phyloP scores from a whole-genome alignment of 2,888 invertebrate genomes.

The Drosophila fulvimacula region DNA sequence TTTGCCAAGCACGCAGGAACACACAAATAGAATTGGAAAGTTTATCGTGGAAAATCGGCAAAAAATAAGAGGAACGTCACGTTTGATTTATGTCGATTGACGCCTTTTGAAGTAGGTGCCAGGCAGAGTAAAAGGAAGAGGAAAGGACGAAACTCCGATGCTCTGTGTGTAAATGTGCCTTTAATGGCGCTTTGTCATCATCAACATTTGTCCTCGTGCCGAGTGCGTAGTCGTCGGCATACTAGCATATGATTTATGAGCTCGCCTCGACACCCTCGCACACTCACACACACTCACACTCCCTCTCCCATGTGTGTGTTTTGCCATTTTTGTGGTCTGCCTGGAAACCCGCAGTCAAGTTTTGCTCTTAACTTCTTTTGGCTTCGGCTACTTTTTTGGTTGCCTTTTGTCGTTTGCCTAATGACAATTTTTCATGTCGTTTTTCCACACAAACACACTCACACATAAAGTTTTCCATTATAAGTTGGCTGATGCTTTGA shows the following conservation, averaged over 20 bases:
- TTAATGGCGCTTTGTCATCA: conserved; percentile 83
- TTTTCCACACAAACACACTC: conserved; percentile 21
- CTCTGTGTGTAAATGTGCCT: conserved; percentile 78
- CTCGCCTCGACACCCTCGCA: conserved; percentile 55
- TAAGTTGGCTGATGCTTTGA: conserved; percentile 54
- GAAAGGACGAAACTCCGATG: background rate
- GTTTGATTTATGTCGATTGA: conserved; percentile 75
- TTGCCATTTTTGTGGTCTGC: conserved; percentile 20
- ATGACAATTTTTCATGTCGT: conserved; percentile 75
- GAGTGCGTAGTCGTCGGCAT: conserved; percentile 65
- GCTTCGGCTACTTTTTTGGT: conserved; percentile 30
- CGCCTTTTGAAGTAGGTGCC: conserved; percentile 55
- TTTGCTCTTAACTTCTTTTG: conserved; percentile 40
- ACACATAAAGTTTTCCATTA: conserved; percentile 3
- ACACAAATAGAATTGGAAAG: conserved; percentile 34
- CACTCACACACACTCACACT: conserved; percentile 8
- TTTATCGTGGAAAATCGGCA: conserved; percentile 64
- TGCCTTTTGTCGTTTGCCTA: conserved; percentile 51
- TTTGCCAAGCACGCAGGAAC: conserved; percentile 24
- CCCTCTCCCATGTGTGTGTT: conserved; percentile 30
- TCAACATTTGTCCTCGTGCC: conserved; percentile 80
- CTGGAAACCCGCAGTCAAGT: conserved; percentile 58
- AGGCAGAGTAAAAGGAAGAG: background rate
- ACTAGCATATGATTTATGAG: conserved; percentile 72
- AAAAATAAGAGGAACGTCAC: conserved; percentile 77